Conservation (phyloP, 2,113 vertebrate genomes). For the Tachysurus vachellii region DNA sequence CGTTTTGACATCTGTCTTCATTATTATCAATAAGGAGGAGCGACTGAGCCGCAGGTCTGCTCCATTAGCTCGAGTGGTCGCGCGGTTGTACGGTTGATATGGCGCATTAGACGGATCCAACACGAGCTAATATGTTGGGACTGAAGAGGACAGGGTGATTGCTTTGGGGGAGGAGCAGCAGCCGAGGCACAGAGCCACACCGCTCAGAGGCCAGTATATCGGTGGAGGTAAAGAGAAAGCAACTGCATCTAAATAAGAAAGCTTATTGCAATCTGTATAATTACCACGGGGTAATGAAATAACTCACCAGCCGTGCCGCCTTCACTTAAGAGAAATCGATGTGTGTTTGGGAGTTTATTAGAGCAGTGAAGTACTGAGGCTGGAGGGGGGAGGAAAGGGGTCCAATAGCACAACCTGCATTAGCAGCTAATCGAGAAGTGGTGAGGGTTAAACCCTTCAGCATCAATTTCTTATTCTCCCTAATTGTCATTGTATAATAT, state of each 20-base stretch:
- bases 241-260: slow-evolving; percentile 73
- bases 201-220: slow-evolving; percentile 56
- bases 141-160: slow-evolving; percentile 67
- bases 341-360: slow-evolving; percentile 79
- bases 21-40: slow-evolving; percentile 79
- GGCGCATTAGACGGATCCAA: slow-evolving; percentile 77
- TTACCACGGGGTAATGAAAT: slow-evolving; percentile 80
- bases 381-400: slow-evolving; percentile 51
- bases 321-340: slow-evolving; percentile 80
- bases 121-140: slow-evolving; percentile 73
- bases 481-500: neutral
- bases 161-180: slow-evolving; percentile 55
- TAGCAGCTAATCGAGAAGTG: slow-evolving; percentile 68
- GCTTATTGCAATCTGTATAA: slow-evolving; percentile 80
- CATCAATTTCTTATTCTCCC: neutral
- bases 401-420: slow-evolving; percentile 51
- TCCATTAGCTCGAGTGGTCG: slow-evolving; percentile 77
- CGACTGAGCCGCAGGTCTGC: slow-evolving; percentile 76
- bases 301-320: slow-evolving; percentile 77
- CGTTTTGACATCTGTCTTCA: slow-evolving; percentile 84
- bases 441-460: slow-evolving; percentile 42
- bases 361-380: slow-evolving; percentile 71
- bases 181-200: slow-evolving; percentile 7
- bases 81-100: slow-evolving; percentile 76
- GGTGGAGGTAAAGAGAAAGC: slow-evolving; percentile 60